A percentile compares a stretch with the other conserved stretches of the same genome.
phyloP scores from a whole-genome alignment of 2,888 invertebrate genomes.

The Xanthia icteritia region DNA sequence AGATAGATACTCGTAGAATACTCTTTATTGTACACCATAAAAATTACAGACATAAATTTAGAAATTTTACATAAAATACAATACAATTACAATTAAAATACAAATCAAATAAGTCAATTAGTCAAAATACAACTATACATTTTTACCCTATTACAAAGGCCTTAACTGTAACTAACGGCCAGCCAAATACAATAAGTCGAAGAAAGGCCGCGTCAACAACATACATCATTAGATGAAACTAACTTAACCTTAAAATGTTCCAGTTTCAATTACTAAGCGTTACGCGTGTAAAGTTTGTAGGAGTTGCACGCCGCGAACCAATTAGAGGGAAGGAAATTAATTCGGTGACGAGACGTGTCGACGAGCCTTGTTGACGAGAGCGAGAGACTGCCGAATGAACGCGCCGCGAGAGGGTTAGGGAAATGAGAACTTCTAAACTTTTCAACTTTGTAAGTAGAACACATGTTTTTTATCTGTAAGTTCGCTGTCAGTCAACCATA shows the following conservation, averaged over 20 bases:
- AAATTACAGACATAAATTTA: too few species aligned
- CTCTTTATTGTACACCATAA: too few species aligned
- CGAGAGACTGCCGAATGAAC: constrained; percentile 12
- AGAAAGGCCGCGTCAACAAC: constrained; percentile 38
- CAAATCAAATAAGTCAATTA: too few species aligned
- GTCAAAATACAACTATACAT: too few species aligned
- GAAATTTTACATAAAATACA: too few species aligned
- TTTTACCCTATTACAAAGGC: neutral
- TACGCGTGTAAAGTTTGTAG: constrained; percentile 67
- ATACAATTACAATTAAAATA: too few species aligned
- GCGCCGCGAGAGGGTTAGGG: neutral
- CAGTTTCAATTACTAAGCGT: constrained; percentile 64
- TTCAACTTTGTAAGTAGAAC: constrained; percentile 13
- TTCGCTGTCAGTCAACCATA: neutral
- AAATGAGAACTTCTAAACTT: constrained; percentile 37
- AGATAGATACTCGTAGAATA: too few species aligned
- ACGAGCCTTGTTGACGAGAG: constrained; percentile 43
- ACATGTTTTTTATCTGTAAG: constrained; percentile 5
- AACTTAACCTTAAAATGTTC: constrained; percentile 59
- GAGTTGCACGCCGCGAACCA: constrained; percentile 71
- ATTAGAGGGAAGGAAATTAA: constrained; percentile 74
- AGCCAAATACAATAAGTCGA: constrained; percentile 23
- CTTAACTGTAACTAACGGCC: neutral
- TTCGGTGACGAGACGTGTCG: constrained; percentile 70
- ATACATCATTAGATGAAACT: constrained; percentile 61